Conservation (phyloP, 2,113 vertebrate genomes). For the Anhinga rufa region DNA sequence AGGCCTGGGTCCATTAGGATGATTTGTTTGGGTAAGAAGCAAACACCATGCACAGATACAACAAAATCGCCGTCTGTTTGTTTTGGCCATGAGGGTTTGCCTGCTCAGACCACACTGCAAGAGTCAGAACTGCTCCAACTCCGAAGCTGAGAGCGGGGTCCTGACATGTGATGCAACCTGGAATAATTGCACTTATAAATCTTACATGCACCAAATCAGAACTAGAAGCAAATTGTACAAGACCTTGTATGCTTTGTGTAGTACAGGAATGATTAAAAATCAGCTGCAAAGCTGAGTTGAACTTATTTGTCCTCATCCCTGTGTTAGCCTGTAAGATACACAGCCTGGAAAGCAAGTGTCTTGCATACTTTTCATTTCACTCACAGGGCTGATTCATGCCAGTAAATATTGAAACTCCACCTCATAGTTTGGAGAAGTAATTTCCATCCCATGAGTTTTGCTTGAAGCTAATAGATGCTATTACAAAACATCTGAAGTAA, state of each 20-base stretch:
- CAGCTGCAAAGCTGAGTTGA: background rate
- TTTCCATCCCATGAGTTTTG: conserved; percentile 53
- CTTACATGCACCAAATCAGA: background rate
- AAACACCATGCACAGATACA: background rate
- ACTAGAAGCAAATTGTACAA: background rate
- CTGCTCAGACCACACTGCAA: background rate
- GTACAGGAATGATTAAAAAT: background rate
- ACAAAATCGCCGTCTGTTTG: background rate
- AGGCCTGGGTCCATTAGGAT: background rate
- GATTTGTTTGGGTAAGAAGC: background rate
- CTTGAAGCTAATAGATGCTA: conserved; percentile 34
- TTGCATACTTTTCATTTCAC: conserved; percentile 49
- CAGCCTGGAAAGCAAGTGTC: conserved; percentile 17
- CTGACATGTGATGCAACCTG: background rate
- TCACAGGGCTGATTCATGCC: conserved; percentile 44
- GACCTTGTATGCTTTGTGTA: background rate
- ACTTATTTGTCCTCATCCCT: background rate
- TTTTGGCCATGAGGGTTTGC: background rate
- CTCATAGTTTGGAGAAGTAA: conserved; percentile 49
- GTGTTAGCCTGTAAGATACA: background rate
- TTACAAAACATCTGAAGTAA: conserved; percentile 55
- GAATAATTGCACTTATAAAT: background rate
- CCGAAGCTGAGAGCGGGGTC: fast-evolving
- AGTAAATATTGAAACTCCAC: conserved; percentile 43
- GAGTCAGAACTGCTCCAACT: background rate